Evolutionary conservation across 2,113 vertebrate genomes (phyloP).

Genomic region (Cinclus cinclus): DNA sequence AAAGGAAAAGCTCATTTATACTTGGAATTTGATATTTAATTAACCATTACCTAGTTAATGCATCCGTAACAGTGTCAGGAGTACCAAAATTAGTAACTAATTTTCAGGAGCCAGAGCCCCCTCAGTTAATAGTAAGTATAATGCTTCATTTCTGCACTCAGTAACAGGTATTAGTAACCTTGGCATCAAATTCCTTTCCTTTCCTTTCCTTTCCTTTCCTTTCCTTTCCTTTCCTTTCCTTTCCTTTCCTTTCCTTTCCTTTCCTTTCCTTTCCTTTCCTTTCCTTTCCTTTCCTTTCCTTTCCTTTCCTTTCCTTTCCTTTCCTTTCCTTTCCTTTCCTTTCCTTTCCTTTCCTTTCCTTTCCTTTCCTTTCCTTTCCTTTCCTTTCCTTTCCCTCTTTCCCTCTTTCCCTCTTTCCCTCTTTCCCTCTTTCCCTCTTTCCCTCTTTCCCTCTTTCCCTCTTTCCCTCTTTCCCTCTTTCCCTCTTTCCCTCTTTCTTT

Average conservation of each 20-base stretch:
- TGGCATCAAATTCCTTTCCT: neutral
- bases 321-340: neutral
- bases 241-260: fast-evolving
- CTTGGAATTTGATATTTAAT: neutral
- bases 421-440: fast-evolving
- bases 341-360: too few species aligned
- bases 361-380: too few species aligned
- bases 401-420: neutral
- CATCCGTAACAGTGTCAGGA: neutral
- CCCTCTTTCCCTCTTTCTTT: too few species aligned
- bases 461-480: too few species aligned
- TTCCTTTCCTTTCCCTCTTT: too few species aligned
- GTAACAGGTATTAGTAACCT: neutral
- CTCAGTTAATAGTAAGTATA: neutral
- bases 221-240: too few species aligned
- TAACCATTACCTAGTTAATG: neutral
- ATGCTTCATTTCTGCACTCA: neutral
- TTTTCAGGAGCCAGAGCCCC: neutral
- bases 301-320: too few species aligned
- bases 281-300: too few species aligned
- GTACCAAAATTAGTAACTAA: neutral
- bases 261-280: neutral
- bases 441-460: neutral
- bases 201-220: neutral
- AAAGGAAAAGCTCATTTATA: neutral